These are phyloP conservation scores for Trematomus loennbergii DNA, from an alignment of 2,113 vertebrate genomes.

Conservation along the genomic window DNA sequence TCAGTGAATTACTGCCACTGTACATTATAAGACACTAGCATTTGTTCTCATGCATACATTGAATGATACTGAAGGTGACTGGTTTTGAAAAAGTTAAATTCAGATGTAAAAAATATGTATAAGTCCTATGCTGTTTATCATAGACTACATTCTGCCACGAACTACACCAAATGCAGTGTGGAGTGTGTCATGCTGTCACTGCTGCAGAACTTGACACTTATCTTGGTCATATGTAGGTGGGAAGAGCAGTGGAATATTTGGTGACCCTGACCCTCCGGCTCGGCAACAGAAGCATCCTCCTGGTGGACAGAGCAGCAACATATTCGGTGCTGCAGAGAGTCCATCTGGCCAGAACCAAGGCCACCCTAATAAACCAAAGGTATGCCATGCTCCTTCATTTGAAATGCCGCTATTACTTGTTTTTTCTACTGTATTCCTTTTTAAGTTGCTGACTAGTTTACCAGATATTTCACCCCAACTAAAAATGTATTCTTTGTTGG, in stretches of 20 bases:
- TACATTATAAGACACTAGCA: neutral
- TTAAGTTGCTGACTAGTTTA: neutral
- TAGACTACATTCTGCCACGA: neutral
- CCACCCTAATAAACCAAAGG: slow-evolving; percentile 97
- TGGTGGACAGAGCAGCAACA: slow-evolving; percentile 86
- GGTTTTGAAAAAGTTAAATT: neutral
- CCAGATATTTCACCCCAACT: no score
- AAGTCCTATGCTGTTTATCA: neutral
- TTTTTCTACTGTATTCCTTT: neutral
- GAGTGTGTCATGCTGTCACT: neutral
- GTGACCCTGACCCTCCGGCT: slow-evolving; percentile 79
- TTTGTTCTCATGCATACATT: neutral
- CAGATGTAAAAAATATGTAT: neutral
- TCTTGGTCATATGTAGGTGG: slow-evolving; percentile 76
- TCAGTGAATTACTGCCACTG: neutral
- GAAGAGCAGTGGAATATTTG: slow-evolving; percentile 92
- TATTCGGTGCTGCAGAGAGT: slow-evolving; percentile 86
- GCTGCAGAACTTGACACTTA: neutral
- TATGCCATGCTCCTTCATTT: slow-evolving; percentile 57
- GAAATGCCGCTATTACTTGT: no score
- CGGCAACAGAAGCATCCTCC: slow-evolving; percentile 83
- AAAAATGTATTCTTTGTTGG: no score
- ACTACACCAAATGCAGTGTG: neutral
- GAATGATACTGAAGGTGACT: neutral
- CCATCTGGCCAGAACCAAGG: slow-evolving; percentile 73